These are phyloP conservation scores for Pteria penguin DNA, from an alignment of 2,888 invertebrate species.

Conservation along the genomic window DNA sequence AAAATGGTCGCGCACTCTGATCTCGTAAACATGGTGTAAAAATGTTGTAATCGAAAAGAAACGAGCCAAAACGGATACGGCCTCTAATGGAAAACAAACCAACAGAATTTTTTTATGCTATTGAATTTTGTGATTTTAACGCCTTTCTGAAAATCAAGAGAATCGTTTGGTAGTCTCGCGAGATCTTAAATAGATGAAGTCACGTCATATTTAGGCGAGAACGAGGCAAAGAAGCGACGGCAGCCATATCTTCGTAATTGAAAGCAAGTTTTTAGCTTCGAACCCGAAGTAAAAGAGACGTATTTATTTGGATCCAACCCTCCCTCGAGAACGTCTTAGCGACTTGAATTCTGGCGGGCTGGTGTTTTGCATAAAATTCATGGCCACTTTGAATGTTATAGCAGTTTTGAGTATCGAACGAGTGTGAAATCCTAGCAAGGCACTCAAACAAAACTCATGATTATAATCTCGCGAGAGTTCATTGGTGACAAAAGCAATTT, in stretches of 20 bases:
- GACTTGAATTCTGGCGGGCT: constrained; percentile 22
- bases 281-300: constrained; percentile 18
- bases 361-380: constrained; percentile 31
- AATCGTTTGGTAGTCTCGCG: background rate
- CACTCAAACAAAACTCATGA: constrained; percentile 29
- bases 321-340: constrained; percentile 24
- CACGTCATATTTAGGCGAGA: constrained; percentile 15
- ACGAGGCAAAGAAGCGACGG: background rate
- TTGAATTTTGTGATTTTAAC: background rate
- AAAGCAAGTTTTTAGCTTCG: constrained; percentile 15
- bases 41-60: background rate
- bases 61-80: background rate
- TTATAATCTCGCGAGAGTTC: constrained; percentile 30
- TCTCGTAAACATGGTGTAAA: background rate
- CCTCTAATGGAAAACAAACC: background rate
- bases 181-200: background rate
- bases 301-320: constrained; percentile 5
- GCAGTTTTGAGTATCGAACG: constrained; percentile 32
- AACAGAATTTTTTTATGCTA: background rate
- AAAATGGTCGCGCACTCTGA: no score
- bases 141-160: background rate
- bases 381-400: constrained; percentile 39
- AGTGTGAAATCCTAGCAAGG: constrained; percentile 37
- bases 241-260: constrained; percentile 19
- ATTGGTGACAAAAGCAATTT: constrained; percentile 42